A percentile compares a stretch with the other conserved stretches of the same genome.
phyloP scores from a whole-genome alignment of 2,888 invertebrate genomes.

The Bugula neritina region DNA sequence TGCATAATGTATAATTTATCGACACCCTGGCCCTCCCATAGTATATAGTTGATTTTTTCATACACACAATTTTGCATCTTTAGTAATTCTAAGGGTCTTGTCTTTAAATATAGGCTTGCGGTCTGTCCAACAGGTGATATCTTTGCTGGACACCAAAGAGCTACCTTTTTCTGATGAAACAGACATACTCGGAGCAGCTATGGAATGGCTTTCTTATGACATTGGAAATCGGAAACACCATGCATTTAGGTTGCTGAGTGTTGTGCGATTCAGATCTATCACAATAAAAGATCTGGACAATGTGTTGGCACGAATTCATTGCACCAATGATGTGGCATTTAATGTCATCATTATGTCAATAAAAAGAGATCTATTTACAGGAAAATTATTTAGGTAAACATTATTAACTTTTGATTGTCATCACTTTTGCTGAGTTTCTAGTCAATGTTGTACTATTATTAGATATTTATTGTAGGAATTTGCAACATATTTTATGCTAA shows the following conservation, averaged over 20 bases:
- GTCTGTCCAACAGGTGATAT: not conserved
- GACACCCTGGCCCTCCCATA: too few species aligned
- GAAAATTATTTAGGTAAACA: not conserved
- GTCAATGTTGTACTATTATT: too few species aligned
- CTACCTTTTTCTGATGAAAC: not conserved
- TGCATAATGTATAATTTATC: too few species aligned
- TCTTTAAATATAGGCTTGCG: too few species aligned
- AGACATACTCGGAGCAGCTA: not conserved
- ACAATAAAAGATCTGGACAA: not conserved
- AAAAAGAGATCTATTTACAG: not conserved
- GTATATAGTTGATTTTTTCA: too few species aligned
- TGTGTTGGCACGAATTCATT: not conserved
- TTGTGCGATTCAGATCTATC: not conserved
- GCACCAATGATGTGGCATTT: not conserved
- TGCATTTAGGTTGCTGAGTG: not conserved
- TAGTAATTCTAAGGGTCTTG: too few species aligned
- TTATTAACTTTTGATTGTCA: not conserved
- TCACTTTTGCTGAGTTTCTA: too few species aligned
- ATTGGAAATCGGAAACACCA: not conserved
- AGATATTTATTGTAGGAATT: too few species aligned
- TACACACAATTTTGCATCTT: too few species aligned
- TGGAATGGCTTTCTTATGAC: not conserved
- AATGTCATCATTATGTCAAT: not conserved
- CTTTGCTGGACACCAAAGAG: not conserved
- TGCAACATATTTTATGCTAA: too few species aligned